Percentiles rank a stretch among this genome's conserved stretches.
These are phyloP conservation scores for Hemichromis elongatus DNA, from an alignment of 2,113 vertebrate species.

Conservation along the genomic window DNA sequence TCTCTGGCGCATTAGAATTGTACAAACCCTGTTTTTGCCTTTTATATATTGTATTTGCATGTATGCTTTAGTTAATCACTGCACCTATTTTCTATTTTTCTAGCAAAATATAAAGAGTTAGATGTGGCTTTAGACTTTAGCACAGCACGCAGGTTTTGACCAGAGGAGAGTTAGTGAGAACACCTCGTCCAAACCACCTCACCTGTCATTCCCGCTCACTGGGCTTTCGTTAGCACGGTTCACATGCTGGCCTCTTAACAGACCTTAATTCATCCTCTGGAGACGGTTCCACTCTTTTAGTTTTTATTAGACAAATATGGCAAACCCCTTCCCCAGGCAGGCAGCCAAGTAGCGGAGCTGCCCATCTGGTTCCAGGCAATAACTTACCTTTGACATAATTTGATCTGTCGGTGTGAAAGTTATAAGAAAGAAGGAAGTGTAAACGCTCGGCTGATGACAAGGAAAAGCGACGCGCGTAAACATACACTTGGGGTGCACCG, in stretches of 20 bases:
- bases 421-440: slow-evolving; percentile 6
- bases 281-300: slow-evolving; percentile 24
- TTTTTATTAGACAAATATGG: slow-evolving; percentile 53
- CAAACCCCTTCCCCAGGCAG: slow-evolving; percentile 3
- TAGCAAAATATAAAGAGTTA: neutral
- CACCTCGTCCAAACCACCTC: neutral
- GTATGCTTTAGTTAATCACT: neutral
- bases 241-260: slow-evolving; percentile 25
- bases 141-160: neutral
- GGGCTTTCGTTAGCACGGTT: slow-evolving; percentile 36
- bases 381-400: slow-evolving; percentile 34
- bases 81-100: neutral
- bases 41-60: neutral
- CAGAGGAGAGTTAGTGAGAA: neutral
- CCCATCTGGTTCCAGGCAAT: neutral
- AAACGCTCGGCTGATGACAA: neutral
- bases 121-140: neutral
- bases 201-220: neutral
- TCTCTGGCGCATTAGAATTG: neutral
- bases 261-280: slow-evolving; percentile 15
- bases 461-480: neutral
- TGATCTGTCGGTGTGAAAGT: slow-evolving; percentile 20
- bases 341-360: slow-evolving; percentile 3
- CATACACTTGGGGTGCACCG: neutral
- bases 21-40: neutral